Evolutionary conservation across 1,140 invertebrate genomes (phyloP).

Genomic region (Anoplophora glabripennis): DNA sequence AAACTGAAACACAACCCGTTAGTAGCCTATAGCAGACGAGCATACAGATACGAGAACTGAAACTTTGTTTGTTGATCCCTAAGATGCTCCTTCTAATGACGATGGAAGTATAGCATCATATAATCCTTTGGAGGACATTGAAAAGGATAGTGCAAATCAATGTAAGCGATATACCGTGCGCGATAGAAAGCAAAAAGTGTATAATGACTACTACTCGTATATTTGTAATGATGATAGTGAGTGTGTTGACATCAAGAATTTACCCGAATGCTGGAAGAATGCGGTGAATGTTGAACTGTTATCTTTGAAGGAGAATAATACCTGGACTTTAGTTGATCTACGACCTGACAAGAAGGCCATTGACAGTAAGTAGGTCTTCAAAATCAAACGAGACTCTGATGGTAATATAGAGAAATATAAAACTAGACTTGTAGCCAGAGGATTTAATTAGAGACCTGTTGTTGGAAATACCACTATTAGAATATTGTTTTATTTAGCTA

Average conservation of each 20-base stretch:
- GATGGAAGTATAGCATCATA: no score
- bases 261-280: constrained; percentile 28
- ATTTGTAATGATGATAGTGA: not conserved
- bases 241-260: not conserved
- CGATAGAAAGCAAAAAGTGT: not conserved
- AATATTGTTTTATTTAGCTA: constrained; percentile 34
- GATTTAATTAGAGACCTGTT: constrained; percentile 45
- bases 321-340: constrained; percentile 36
- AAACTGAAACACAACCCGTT: no score
- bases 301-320: constrained; percentile 41
- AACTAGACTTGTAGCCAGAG: constrained; percentile 48
- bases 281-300: constrained; percentile 40
- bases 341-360: constrained; percentile 31
- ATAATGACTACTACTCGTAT: not conserved
- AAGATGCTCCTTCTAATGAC: no score
- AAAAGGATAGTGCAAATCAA: no score
- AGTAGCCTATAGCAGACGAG: no score
- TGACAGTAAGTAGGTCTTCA: constrained; percentile 49
- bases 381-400: constrained; percentile 15
- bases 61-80: no score
- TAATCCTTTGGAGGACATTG: no score
- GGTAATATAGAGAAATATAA: constrained; percentile 33
- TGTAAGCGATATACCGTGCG: not conserved
- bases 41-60: no score
- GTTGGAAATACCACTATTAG: constrained; percentile 36